Evolutionary conservation across 37 sponge, comb jelly and placozoan genomes (phyloP).

Genomic region (Spongilla lacustris): DNA sequence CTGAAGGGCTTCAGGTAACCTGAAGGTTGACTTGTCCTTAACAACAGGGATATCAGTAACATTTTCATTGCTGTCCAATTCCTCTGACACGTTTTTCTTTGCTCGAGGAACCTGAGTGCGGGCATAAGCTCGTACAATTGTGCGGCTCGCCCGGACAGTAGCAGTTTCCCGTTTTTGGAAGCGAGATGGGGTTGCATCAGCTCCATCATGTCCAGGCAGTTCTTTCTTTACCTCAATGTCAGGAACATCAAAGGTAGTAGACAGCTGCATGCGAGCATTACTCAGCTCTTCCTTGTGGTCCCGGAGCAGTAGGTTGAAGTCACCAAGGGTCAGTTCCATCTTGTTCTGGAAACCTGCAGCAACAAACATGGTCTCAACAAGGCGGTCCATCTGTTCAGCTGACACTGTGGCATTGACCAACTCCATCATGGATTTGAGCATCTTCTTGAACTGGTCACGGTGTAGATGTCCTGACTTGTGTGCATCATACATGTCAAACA

Average conservation of each 20-base stretch:
- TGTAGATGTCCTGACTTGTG: constrained; percentile 76
- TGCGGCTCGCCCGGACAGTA: constrained; percentile 81
- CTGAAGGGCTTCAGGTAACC: neutral
- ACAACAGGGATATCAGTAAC: constrained; percentile 1
- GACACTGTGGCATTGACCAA: constrained; percentile 85
- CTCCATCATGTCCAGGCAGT: constrained; percentile 17
- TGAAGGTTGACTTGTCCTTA: constrained; percentile 25
- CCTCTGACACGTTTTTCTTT: no score
- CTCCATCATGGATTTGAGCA: constrained; percentile 96
- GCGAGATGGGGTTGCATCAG: neutral
- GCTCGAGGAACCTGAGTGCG: constrained; percentile 10
- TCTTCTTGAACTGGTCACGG: constrained; percentile 83
- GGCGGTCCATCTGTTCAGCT: constrained; percentile 76
- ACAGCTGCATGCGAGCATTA: constrained; percentile 77
- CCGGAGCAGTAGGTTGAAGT: constrained; percentile 88
- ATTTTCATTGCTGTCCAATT: no score
- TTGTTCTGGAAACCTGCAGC: constrained; percentile 89
- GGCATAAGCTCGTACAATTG: constrained; percentile 78
- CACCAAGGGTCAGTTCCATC: constrained; percentile 79
- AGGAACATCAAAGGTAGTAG: constrained; percentile 62
- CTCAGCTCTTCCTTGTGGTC: constrained; percentile 91
- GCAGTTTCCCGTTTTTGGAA: constrained; percentile 72
- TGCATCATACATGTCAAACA: constrained; percentile 97
- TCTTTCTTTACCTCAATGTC: constrained; percentile 38
- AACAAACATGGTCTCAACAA: constrained; percentile 85